Evolutionary conservation across 2,797 vertebrate genomes (phyloP).

Genomic region (Cyprinella venusta): DNA sequence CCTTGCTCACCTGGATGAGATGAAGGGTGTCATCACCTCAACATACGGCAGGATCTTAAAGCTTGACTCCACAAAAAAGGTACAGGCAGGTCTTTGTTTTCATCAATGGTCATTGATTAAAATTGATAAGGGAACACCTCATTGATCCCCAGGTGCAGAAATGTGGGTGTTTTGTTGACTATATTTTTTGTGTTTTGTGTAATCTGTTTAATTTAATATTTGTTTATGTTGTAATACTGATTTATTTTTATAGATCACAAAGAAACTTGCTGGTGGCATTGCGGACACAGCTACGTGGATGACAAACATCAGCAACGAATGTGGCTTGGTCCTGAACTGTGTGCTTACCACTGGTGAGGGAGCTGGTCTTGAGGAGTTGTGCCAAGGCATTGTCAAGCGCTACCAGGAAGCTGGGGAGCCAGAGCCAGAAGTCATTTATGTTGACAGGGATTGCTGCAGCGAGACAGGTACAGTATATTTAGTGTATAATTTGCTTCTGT

Average conservation of each 20-base stretch:
- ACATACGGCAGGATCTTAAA: constrained; percentile 48
- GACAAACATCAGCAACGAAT: too few relatives aligned
- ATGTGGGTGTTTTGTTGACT: too few relatives aligned
- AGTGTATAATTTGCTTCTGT: too few relatives aligned
- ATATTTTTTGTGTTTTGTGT: too few relatives aligned
- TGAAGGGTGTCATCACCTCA: constrained; percentile 52
- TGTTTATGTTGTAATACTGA: too few relatives aligned
- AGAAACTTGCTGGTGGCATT: neutral
- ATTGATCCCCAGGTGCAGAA: too few relatives aligned
- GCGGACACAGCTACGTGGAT: constrained; percentile 25
- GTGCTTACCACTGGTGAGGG: constrained; percentile 18
- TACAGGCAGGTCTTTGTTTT: neutral
- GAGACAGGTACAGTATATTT: neutral
- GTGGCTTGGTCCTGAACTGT: neutral
- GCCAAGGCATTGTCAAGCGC: constrained; percentile 42
- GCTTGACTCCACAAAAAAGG: constrained; percentile 37
- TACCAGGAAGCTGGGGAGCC: constrained; percentile 46
- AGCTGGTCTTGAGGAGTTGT: neutral
- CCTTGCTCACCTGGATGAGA: constrained; percentile 39
- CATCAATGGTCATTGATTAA: too few relatives aligned
- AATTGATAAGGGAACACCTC: too few relatives aligned
- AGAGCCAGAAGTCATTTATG: constrained; percentile 50
- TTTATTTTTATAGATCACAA: too few relatives aligned
- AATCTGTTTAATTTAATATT: too few relatives aligned
- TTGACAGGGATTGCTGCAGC: constrained; percentile 51